Base-by-base conservation (phyloP, 2,113 vertebrate species). In the Cephalopterus ornatus region DNA sequence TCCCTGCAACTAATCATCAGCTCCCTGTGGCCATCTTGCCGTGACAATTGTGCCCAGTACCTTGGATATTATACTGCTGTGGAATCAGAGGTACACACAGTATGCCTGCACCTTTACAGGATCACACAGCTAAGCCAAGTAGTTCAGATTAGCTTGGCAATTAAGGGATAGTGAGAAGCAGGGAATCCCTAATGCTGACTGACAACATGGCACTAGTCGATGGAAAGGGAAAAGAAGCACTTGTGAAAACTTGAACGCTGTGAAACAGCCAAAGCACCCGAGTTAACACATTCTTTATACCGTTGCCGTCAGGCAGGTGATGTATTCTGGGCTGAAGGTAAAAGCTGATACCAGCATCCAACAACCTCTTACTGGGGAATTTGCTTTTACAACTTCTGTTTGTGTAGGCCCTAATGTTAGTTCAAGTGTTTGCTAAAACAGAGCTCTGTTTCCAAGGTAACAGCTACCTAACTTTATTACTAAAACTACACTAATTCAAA, bases 391-490 rank as follows among this genome's bases (percentile, higher is more conserved):
- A 61, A 4, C 49, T 47, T 71, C 68, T 95, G 66, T 92, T 84
- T 93, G 61, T 91, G 49, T 89, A 78, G 89, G 85, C 11, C 71
- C 63, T 70, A 77, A 55, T 78, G n/a, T 81, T 95, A 85, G 70
- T 78, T 56, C 66, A 96, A 87, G 52, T 84, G 70, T 93, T 96
- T 96, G 76, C 61, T 81, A 87, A 96, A 93, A 72, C 76, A 68
- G 32, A 92, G 84, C 88, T 91, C 88, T 89, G 92, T 93, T 97
- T 96, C 96, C 93, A 94, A 89, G 96, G 95, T 93, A 94, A 96
- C 95, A 42, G 79, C 92, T 92, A 94, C 92, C 93, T 94, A 96
- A 96, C 88, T 96, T 96, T 96, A 62, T 88, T 96, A 93, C 80
- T 89, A 92, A 92, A 95, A 95, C 80, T 78, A 41, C 59, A 75